These are phyloP conservation scores for Rhegmatorhina hoffmannsi DNA, from an alignment of 2,113 vertebrate genomes.

Conservation along the genomic window DNA sequence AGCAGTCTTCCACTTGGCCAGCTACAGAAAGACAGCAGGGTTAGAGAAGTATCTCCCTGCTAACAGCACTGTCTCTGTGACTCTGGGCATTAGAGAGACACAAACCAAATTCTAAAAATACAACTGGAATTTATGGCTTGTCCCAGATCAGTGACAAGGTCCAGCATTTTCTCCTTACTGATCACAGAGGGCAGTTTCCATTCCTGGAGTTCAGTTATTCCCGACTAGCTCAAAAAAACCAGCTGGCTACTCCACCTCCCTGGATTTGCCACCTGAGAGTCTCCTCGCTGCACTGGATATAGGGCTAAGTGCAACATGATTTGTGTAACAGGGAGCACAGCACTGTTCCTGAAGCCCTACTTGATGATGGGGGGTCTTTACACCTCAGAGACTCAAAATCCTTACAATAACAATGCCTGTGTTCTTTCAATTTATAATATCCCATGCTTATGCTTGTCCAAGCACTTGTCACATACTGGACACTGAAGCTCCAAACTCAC, in stretches of 20 bases:
- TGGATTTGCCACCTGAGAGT: not conserved
- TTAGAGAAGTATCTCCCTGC: not conserved
- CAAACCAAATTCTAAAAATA: conserved; percentile 18
- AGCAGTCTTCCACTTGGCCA: conserved; percentile 99
- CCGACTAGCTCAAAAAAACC: not conserved
- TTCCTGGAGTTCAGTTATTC: not conserved
- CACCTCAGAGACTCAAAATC: not conserved
- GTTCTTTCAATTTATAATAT: not conserved
- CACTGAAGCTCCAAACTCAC: not conserved
- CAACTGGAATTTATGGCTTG: not conserved
- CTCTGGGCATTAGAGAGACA: not conserved
- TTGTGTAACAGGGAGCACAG: not conserved
- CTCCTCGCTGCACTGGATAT: not conserved
- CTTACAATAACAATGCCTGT: not conserved
- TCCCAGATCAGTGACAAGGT: not conserved
- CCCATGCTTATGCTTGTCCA: not conserved
- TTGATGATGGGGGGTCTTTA: not conserved
- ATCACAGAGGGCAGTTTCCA: not conserved
- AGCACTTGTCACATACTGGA: not conserved
- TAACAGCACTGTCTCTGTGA: rapidly evolving
- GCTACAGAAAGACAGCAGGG: conserved; percentile 67
- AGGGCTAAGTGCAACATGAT: not conserved
- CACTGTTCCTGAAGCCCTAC: not conserved
- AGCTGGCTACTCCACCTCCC: not conserved
- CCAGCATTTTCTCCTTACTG: not conserved